Evolutionary conservation across 2,888 invertebrate species (phyloP), one percentile per base, ranked within the genome.

Genomic region (Hesperia comma): DNA sequence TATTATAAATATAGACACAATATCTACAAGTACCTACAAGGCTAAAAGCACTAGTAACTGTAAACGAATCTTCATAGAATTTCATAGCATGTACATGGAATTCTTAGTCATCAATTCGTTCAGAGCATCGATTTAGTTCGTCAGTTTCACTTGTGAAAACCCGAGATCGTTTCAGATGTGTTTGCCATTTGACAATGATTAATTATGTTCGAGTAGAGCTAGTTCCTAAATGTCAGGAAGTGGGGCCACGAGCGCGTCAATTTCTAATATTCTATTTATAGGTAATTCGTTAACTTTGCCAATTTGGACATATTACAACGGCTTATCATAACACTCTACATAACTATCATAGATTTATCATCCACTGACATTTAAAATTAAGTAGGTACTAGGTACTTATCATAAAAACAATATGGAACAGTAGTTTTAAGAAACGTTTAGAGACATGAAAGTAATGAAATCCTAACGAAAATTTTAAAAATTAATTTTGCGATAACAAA

Each of bases 281-380:
- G n/a, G n/a, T n/a, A 41, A 33, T 58, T 8, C 32, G 54, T 41
- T 43, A 58, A 66, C 58, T 60, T 66, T 60, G 64, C 58, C 64
- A 54, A 66, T 58, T 64, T 64, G 58, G 53, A 58, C 41, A 53
- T 64, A 43, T 57, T 66, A 64, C 64, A 51, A 58, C 51, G 41
- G 40, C 51, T n/a, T 66, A 32, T 57, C 43, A 53, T 57, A 57
- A 19, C n/a, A n/a, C 19, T 55, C 10, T 21, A 32, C 46, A 12
- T 41, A 57, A 49, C 33, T 19, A 5, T 49, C n/a, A n/a, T n/a
- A n/a, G n/a, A n/a, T n/a, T n/a, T n/a, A n/a, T n/a, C n/a, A n/a
- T n/a, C n/a, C n/a, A n/a, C n/a, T n/a, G n/a, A n/a, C n/a, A n/a
- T n/a, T n/a, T n/a, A n/a, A n/a, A n/a, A n/a, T n/a, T n/a, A n/a